These are phyloP conservation scores for Telmatochromis sp. DNA, from an alignment of 2,113 vertebrate species.

Conservation along the genomic window DNA sequence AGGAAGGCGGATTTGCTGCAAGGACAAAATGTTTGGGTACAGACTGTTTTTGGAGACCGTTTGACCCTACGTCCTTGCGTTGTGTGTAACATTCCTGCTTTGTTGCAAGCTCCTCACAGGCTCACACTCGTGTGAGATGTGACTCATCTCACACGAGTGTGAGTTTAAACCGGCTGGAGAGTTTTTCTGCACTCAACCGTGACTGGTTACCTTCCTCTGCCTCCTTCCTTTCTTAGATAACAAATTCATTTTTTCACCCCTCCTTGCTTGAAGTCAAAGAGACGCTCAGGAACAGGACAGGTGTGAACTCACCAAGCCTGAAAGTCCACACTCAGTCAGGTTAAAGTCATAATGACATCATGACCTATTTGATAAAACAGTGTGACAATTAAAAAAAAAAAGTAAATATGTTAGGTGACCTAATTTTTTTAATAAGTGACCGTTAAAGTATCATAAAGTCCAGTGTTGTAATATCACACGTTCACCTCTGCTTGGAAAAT, in stretches of 20 bases:
- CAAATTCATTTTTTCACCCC: background rate
- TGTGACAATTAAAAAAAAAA: background rate
- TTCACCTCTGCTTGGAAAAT: background rate
- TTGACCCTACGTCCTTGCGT: background rate
- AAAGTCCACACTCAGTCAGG: background rate
- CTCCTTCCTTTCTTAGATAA: slow-evolving; percentile 20
- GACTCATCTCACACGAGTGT: slow-evolving; percentile 59
- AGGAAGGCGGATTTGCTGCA: background rate
- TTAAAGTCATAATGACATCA: slow-evolving; percentile 37
- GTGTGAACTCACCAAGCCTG: background rate
- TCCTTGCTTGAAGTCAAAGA: background rate
- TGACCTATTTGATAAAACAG: background rate
- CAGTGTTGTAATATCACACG: background rate
- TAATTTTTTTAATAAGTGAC: background rate
- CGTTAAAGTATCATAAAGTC: background rate
- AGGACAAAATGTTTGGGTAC: slow-evolving; percentile 60
- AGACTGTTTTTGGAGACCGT: slow-evolving; percentile 38
- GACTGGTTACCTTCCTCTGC: slow-evolving; percentile 31
- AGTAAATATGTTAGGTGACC: background rate
- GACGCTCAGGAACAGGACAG: background rate
- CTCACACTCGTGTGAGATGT: slow-evolving; percentile 33
- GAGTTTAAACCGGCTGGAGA: slow-evolving; percentile 50
- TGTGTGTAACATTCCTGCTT: slow-evolving; percentile 49
- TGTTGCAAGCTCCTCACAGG: slow-evolving; percentile 36
- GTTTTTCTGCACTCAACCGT: slow-evolving; percentile 40